phyloP scores from a whole-genome alignment of 2,113 vertebrate species.

The Hylia prasina region DNA sequence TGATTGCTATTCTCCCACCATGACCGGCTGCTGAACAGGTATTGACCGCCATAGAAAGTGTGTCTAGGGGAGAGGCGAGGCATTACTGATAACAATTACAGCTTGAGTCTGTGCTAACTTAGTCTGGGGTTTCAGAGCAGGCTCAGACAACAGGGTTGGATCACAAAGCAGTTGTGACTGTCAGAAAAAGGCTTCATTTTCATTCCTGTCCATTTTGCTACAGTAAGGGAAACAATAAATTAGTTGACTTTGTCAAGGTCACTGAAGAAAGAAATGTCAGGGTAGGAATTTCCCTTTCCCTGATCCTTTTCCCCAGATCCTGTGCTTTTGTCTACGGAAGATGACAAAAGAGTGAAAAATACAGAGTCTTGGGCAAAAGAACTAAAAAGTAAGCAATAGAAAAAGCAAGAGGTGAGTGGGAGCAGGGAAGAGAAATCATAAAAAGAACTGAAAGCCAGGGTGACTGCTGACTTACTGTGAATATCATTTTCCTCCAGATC shows the following conservation, averaged over 20 bases:
- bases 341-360: conserved; percentile 19
- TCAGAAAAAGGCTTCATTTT: conserved; percentile 17
- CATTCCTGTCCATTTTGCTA: conserved; percentile 3
- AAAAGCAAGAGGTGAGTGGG: background rate
- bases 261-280: conserved; percentile 45
- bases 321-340: conserved; percentile 7
- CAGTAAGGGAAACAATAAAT: conserved; percentile 53
- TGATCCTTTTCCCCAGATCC: conserved; percentile 6
- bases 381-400: conserved; percentile 38
- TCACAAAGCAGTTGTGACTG: background rate
- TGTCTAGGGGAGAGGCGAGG: background rate
- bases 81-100: background rate
- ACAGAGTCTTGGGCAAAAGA: background rate
- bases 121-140: background rate
- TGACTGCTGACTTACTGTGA: conserved; percentile 43
- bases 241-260: conserved; percentile 62
- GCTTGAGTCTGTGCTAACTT: background rate
- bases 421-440: background rate
- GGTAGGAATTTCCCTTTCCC: conserved; percentile 51
- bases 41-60: conserved; percentile 19
- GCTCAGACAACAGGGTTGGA: background rate
- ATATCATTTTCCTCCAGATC: conserved; percentile 29
- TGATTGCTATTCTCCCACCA: conserved; percentile 18
- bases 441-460: conserved; percentile 19
- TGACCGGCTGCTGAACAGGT: conserved; percentile 35